phyloP scores from a whole-genome alignment of 2,888 invertebrate genomes.

The Drosophila mettleri region DNA sequence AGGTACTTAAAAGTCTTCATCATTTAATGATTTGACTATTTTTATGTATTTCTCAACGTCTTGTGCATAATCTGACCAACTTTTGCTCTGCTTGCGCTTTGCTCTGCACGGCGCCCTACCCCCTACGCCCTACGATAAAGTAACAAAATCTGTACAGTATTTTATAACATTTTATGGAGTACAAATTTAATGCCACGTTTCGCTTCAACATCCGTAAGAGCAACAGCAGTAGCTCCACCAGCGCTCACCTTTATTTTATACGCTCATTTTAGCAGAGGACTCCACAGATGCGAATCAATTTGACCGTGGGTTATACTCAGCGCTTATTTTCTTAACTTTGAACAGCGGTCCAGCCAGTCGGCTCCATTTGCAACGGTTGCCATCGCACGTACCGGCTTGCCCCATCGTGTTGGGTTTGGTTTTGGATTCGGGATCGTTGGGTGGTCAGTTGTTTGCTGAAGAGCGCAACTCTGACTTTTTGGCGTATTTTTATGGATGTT shows the following conservation, averaged over 20 bases:
- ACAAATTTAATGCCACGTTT: slow-evolving; percentile 57
- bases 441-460: slow-evolving; percentile 59
- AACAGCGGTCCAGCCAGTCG: slow-evolving; percentile 20
- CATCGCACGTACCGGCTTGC: slow-evolving; percentile 63
- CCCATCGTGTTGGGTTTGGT: slow-evolving; percentile 43
- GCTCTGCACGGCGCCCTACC: neutral
- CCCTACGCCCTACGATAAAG: slow-evolving; percentile 25
- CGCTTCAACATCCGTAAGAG: slow-evolving; percentile 37
- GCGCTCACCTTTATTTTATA: slow-evolving; percentile 33
- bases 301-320: slow-evolving; percentile 29
- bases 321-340: slow-evolving; percentile 55
- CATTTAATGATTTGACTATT: slow-evolving; percentile 42
- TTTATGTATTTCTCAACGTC: slow-evolving; percentile 30
- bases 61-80: slow-evolving; percentile 11
- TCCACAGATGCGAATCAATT: slow-evolving; percentile 27
- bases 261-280: slow-evolving; percentile 19
- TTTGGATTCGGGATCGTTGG: slow-evolving; percentile 37
- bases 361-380: slow-evolving; percentile 63
- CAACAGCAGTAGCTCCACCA: slow-evolving; percentile 12
- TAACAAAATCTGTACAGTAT: slow-evolving; percentile 43
- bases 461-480: slow-evolving; percentile 41
- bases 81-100: neutral
- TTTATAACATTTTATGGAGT: slow-evolving; percentile 57
- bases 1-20: slow-evolving; percentile 12
- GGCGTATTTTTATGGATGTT: slow-evolving; percentile 55